Evolutionary conservation across 2,113 vertebrate species (phyloP), one percentile per base, ranked within the genome.

Genomic region (Dermatemys mawii): DNA sequence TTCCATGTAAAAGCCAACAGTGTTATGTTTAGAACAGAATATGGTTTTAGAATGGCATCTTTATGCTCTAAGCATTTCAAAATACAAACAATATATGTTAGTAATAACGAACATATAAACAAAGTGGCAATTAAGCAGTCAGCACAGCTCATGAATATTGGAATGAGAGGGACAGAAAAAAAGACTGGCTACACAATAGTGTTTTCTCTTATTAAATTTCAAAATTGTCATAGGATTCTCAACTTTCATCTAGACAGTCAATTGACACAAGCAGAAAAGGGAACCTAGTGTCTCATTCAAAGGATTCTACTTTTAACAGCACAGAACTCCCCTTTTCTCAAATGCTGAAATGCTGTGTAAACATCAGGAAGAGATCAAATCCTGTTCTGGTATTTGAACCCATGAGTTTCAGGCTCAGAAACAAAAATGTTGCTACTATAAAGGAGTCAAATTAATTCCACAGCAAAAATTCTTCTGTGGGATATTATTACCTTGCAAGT

Each of bases 361-460:
- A 12, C 32, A 73, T 48, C 78, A 84, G 51, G 80, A 93, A 82
- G 80, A 91, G 92, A 92, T 26, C 73, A 86, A 93, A 93, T 78
- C 85, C 51, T 91, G 19, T 32, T 79, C 14, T 79, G 6, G 0
- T 48, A 92, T 83, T 94, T 48, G 90, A 95, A 94, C 0, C 2
- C 41, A 22, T 29, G 24, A 90, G 78, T 4, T 44, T 4, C 48
- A 80, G 48, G 44, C 50, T 90, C 44, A 49, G 17, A 60, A 88
- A 87, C 4, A 93, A 90, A 83, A 85, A 38, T 21, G 22, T 44
- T 88, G 10, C 22, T 76, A 29, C 63, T 95, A 67, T 82, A 91
- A 92, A 63, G 41, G n/a, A 90, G 51, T 51, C 76, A 76, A 57
- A 0, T 49, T 93, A 97, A 96, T 91, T 85, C 63, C 90, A 89